Evolutionary conservation across 2,797 vertebrate species (phyloP), one percentile per base, ranked within the genome.

Genomic region (Gila robusta): DNA sequence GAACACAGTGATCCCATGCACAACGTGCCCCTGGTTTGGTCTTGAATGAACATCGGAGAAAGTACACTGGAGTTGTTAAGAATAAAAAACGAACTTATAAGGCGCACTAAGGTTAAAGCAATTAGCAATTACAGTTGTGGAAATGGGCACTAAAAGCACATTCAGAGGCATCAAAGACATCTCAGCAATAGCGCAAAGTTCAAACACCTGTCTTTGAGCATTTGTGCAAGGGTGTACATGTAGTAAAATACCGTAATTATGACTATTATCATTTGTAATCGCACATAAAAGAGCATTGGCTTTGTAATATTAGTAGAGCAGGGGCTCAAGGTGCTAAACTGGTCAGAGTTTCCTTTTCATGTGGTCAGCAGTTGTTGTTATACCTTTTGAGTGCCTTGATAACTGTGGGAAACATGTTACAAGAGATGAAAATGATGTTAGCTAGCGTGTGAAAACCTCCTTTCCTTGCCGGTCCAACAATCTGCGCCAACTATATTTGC

Each of bases 1-100:
- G 91, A 91, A 92, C 89, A 87, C 69, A 47, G 56, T 82, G 90
- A 91, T 88, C 88, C 71, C 81, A 84, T 69, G 47, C 64, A 72
- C 76, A 80, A 8, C 52, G 81, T 28, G 35, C 85, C 88, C 90
- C 91, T 91, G 89, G 89, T 88, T 88, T 90, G 91, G 85, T 89
- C 19, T 47, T 14, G 19, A 77, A 83, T 62, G 49, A 81, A 76
- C 56, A 37, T 67, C 47, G 19, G 84, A 52, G 64, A 72, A 44
- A 82, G 67, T 86, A 86, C 74, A 88, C 35, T 81, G 62, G 9
- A 21, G 69, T n/a, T 37, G 23, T 85, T 64, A 49, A 86, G 87
- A 90, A 91, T 80, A 85, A 88, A 90, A 56, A 87, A 72, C 56
- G 67, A 82, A 66, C 32, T 86, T n/a, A 49, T 1, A 5, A 62